These are phyloP conservation scores for Hemibates koningsi DNA, from an alignment of 2,113 vertebrate species.

Conservation along the genomic window DNA sequence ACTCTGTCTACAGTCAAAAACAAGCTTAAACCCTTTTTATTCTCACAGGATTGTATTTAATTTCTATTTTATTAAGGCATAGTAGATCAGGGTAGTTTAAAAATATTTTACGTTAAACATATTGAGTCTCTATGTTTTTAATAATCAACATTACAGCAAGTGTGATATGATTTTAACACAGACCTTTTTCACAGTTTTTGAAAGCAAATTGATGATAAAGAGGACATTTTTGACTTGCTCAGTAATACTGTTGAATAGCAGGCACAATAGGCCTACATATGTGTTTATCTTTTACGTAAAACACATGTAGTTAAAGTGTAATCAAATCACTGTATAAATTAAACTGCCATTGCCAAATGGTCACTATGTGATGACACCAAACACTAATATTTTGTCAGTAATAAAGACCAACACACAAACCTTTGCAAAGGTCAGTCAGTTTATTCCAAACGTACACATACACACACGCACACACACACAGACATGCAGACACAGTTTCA, in stretches of 20 bases:
- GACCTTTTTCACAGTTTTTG: background rate
- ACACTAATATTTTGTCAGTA: background rate
- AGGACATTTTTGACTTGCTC: background rate
- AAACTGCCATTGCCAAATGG: background rate
- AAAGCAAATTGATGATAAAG: background rate
- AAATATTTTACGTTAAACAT: accelerated
- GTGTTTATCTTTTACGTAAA: background rate
- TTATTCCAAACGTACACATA: constrained; percentile 1
- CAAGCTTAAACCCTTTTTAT: background rate
- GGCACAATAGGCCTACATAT: accelerated
- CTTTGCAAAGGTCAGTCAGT: background rate
- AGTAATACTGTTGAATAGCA: background rate
- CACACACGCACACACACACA: background rate
- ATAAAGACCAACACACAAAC: background rate
- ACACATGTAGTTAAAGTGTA: background rate
- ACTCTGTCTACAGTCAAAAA: accelerated
- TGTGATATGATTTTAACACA: background rate
- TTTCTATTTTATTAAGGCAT: background rate
- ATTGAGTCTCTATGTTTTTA: background rate
- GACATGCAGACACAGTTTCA: background rate
- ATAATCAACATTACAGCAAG: background rate
- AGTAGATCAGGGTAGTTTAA: background rate
- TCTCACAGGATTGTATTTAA: accelerated
- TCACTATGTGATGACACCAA: background rate
- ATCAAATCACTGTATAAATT: background rate